A percentile compares a stretch with the other conserved stretches of the same genome.
Conservation (phyloP, 2,113 vertebrate genomes). For the Bos indicus region DNA sequence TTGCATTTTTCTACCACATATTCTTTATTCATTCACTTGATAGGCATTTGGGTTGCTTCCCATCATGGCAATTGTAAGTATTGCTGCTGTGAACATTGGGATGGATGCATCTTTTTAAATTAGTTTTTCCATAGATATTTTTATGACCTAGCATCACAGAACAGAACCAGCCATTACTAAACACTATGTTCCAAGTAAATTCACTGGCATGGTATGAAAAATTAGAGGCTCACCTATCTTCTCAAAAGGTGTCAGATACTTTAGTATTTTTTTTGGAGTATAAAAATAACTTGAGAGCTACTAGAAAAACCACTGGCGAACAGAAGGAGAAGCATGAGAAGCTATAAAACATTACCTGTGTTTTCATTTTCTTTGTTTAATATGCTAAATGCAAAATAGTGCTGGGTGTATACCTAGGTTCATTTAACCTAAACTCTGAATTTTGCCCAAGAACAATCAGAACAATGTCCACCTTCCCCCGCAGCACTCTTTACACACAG, state of each 20-base stretch:
- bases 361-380: not conserved
- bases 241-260: not conserved
- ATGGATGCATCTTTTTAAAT: not conserved
- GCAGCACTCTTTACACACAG: not conserved
- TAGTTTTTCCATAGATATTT: not conserved
- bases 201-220: not conserved
- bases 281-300: conserved; percentile 21
- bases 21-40: not conserved
- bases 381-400: not conserved
- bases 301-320: not conserved
- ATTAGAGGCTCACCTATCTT: not conserved
- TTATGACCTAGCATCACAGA: not conserved
- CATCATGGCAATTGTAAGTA: not conserved
- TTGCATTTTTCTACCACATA: not conserved
- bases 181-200: not conserved
- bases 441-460: not conserved
- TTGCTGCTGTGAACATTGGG: not conserved
- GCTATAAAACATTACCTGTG: not conserved
- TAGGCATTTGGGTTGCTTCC: not conserved
- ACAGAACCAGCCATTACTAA: not conserved
- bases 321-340: not conserved
- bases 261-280: not conserved
- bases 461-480: not conserved
- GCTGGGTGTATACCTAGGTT: not conserved
- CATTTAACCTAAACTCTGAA: not conserved